phyloP scores from a whole-genome alignment of 2,113 vertebrate genomes.

The Motacilla alba region DNA sequence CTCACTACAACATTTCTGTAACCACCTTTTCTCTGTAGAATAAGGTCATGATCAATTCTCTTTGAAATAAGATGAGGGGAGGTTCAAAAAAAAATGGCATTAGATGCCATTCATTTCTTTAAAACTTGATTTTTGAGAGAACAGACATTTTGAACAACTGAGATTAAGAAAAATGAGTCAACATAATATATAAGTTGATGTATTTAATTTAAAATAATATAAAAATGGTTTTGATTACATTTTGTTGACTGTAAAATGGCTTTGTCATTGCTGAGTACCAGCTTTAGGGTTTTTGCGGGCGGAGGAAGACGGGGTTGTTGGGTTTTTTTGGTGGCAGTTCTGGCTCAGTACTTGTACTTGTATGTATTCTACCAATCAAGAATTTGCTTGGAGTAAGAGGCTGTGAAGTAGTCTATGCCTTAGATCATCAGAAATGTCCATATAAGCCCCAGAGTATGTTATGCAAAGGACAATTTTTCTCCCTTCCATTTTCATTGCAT shows the following conservation, averaged over 20 bases:
- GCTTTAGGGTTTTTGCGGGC: rapidly evolving
- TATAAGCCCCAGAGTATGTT: not conserved
- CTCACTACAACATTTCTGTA: not conserved
- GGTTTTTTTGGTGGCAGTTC: not conserved
- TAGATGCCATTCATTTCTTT: not conserved
- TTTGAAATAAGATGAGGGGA: not conserved
- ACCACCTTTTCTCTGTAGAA: not conserved
- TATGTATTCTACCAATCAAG: not conserved
- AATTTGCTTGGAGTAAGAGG: not conserved
- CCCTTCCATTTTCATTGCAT: not conserved
- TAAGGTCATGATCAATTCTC: not conserved
- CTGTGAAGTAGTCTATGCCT: not conserved
- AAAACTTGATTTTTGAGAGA: not conserved
- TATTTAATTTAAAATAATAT: not conserved
- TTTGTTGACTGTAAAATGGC: not conserved
- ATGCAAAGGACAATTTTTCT: not conserved
- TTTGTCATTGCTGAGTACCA: not conserved
- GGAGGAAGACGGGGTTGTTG: rapidly evolving
- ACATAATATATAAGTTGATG: not conserved
- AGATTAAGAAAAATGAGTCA: not conserved
- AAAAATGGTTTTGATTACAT: not conserved
- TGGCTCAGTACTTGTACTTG: not conserved
- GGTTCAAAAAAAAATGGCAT: not conserved
- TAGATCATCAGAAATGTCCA: not conserved
- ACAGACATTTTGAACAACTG: not conserved